A percentile compares a stretch with the other conserved stretches of the same genome.
These are phyloP conservation scores for Drosophila parthenogenetica DNA, from an alignment of 2,888 invertebrate species.

Conservation along the genomic window DNA sequence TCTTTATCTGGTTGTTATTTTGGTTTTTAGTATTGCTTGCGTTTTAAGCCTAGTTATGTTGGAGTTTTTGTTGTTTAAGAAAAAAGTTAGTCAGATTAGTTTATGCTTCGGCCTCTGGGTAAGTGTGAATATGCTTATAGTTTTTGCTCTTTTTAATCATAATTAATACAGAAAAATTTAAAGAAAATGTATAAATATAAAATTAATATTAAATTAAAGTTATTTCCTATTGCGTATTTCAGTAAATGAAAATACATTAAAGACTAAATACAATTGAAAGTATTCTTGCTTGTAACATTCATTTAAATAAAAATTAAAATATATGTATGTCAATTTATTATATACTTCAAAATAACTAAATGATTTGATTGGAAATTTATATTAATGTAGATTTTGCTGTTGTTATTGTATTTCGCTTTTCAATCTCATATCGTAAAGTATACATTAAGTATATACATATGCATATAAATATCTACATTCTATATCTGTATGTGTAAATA, in stretches of 20 bases:
- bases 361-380: slow-evolving; percentile 27
- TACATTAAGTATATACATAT: slow-evolving; percentile 24
- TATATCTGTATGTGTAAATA: slow-evolving; percentile 39
- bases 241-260: slow-evolving; percentile 31
- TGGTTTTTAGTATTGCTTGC: slow-evolving; percentile 70
- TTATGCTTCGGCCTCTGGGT: slow-evolving; percentile 27
- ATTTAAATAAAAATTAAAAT: slow-evolving; percentile 23
- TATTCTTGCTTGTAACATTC: not conserved
- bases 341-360: slow-evolving; percentile 56
- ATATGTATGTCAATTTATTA: slow-evolving; percentile 20
- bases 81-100: slow-evolving; percentile 33
- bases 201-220: slow-evolving; percentile 28
- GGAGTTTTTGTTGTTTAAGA: slow-evolving; percentile 17
- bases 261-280: slow-evolving; percentile 36
- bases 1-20: slow-evolving; percentile 40
- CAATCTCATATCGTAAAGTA: slow-evolving; percentile 34
- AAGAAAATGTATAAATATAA: slow-evolving; percentile 16
- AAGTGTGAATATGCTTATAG: slow-evolving; percentile 19
- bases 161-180: slow-evolving; percentile 29
- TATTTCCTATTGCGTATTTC: slow-evolving; percentile 35
- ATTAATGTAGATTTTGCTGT: slow-evolving; percentile 12
- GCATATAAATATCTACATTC: slow-evolving; percentile 15
- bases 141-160: slow-evolving; percentile 10
- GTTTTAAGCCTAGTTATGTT: slow-evolving; percentile 60
- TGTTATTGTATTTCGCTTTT: slow-evolving; percentile 16